Evolutionary conservation across 2,113 vertebrate genomes (phyloP), one percentile per base, ranked within the genome.

Genomic region (Sitta europaea): DNA sequence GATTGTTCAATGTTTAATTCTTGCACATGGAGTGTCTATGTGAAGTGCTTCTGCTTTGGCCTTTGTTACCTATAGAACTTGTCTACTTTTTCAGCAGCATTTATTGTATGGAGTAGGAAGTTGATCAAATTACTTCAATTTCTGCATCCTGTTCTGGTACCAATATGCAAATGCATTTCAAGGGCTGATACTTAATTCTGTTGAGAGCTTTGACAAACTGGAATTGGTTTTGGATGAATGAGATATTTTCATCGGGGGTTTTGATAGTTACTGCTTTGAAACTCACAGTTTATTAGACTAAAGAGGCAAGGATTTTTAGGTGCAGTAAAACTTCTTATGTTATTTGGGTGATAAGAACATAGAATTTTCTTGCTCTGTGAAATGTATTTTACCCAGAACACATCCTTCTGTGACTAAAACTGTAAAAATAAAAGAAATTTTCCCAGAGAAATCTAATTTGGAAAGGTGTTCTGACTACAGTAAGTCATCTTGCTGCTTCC

Each of bases 401-500:
- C 54, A 42, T 5, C 38, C 2, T 33, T 27, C 6, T 73, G 28
- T 62, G 14, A 58, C 28, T 80, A 63, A 80, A 80, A 38, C 10
- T 16, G 59, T 12, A 42, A 11, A 74, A 94, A 66, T 65, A 27
- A 66, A 75, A 62, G 21, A 5, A 53, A 51, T 55, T 86, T 95
- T 86, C 45, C 38, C 29, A 50, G 36, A 66, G 86, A 86, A 91
- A 22, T 5, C 33, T 63, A 40, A 89, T 93, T 90, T 84, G 63
- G 76, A 96, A 88, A 86, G 61, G 50, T 21, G n/a, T 85, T 70
- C 21, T 5, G 0, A 42, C 45, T 43, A 24, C 48, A 55, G 84
- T 68, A 95, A 94, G 88, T 86, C 54, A 78, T 82, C 25, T 76
- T 66, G 62, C 28, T 79, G 4, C 35, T 79, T 79, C 29, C 53